Evolutionary conservation across 1,140 invertebrate genomes (phyloP), one percentile per base, ranked within the genome.

Genomic region (Caenorhabditis inopinata): DNA sequence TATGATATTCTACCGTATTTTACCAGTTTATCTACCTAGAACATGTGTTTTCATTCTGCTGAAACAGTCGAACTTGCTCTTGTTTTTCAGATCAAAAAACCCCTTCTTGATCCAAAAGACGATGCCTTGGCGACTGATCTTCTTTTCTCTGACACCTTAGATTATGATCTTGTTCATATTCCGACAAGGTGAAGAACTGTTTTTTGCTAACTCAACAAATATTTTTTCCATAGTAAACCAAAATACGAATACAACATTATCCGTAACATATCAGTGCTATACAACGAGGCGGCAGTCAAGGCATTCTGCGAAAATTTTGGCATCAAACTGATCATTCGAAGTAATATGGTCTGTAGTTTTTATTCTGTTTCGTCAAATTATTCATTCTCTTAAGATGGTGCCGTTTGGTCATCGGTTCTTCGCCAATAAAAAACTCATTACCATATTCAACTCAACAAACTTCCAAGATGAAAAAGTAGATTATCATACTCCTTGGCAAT

Each of bases 321-420:
- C 5, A 32, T 58, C 1, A 58, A 58, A 32, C 14, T 58, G 27
- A 58, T 58, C n/a, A 16, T 58, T 6, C 29, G 51, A 58, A 58
- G 51, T 32, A 25, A 58, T 32, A 58, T 21, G 27, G 51, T 58
- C 2, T 32, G 51, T 9, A 58, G 5, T 4, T n/a, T 16, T n/a
- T n/a, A n/a, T n/a, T n/a, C n/a, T n/a, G n/a, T n/a, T n/a, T n/a
- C n/a, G n/a, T n/a, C n/a, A n/a, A n/a, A n/a, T n/a, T n/a, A n/a
- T 51, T 7, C 1, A 11, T 21, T 6, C 6, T 51, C 12, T 51
- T 51, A 14, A 58, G 51, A 23, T 14, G 2, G 12, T 58, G 16
- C 51, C 51, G 32, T 58, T 58, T 32, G 51, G 51, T 2, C 32
- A 58, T 58, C 51, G 51, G n/a, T 58, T 58, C 25, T 58, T 58